Percentiles rank a stretch among this genome's conserved stretches.
phyloP scores from a whole-genome alignment of 2,888 invertebrate species.

The Pachydiplax longipennis region DNA sequence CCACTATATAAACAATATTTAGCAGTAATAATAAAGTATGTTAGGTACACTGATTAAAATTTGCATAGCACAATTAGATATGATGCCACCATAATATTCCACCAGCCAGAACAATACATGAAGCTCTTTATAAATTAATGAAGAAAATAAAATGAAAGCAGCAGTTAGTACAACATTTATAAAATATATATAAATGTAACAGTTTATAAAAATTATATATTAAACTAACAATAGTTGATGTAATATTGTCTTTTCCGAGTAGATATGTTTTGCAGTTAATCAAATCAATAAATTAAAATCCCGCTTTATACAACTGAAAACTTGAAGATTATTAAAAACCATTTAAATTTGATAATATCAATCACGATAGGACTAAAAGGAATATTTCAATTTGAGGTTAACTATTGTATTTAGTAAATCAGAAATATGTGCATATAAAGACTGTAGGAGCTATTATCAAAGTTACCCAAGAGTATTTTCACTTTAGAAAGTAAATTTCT shows the following conservation, averaged over 20 bases:
- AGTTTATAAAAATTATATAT: background rate
- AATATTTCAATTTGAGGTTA: no score
- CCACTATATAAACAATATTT: background rate
- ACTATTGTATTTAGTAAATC: no score
- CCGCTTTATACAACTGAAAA: no score
- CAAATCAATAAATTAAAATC: no score
- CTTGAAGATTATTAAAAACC: no score
- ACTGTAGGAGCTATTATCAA: no score
- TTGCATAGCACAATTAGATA: background rate
- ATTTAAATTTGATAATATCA: no score
- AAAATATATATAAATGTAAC: background rate
- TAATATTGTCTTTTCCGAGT: background rate
- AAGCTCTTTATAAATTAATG: background rate
- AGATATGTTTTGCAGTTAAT: background rate
- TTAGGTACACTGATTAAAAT: background rate
- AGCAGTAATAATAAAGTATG: slow-evolving; percentile 1
- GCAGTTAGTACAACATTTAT: background rate
- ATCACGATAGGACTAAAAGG: no score
- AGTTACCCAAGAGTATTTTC: no score
- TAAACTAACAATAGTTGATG: background rate
- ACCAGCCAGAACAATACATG: background rate
- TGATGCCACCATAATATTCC: background rate
- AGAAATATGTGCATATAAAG: no score
- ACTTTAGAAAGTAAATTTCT: no score
- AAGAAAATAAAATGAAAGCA: background rate